Percentiles rank a stretch among this genome's conserved stretches.
Evolutionary conservation across 1,140 invertebrate genomes (phyloP).

Genomic region (Cherax destructor): DNA sequence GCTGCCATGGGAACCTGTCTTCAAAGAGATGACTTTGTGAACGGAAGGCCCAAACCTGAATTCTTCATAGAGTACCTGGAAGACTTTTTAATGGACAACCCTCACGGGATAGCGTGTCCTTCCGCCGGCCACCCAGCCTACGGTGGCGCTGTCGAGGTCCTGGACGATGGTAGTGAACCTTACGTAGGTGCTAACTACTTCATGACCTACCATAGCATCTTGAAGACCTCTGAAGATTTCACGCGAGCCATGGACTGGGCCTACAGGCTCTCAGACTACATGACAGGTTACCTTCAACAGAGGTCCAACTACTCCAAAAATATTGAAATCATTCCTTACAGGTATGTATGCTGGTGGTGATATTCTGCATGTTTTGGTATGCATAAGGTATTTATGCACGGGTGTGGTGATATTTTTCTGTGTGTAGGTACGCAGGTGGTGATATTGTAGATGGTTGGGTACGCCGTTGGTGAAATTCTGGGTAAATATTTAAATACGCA

Average conservation of each 20-base stretch:
- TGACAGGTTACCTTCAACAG: conserved; percentile 82
- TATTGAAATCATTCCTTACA: conserved; percentile 91
- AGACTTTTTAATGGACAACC: conserved; percentile 88
- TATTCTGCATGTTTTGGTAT: background rate
- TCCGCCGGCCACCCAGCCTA: conserved; percentile 88
- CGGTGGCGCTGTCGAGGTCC: conserved; percentile 77
- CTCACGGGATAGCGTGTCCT: conserved; percentile 82
- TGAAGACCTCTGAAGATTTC: conserved; percentile 88
- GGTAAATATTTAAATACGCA: no score
- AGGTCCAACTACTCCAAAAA: conserved; percentile 74
- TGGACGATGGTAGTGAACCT: conserved; percentile 54
- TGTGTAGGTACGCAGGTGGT: no score
- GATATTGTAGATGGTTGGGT: no score
- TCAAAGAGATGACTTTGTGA: conserved; percentile 5
- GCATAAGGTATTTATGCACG: background rate
- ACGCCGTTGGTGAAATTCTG: no score
- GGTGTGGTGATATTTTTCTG: no score
- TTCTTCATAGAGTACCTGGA: conserved; percentile 85
- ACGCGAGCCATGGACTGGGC: conserved; percentile 85
- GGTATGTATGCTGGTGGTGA: conserved; percentile 75
- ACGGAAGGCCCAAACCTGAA: conserved; percentile 74
- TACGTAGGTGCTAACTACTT: conserved; percentile 84
- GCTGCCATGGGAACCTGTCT: conserved; percentile 33
- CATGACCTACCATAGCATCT: conserved; percentile 91
- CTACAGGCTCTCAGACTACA: conserved; percentile 83